A percentile compares a stretch with the other conserved stretches of the same genome.
Evolutionary conservation across 2,797 vertebrate genomes (phyloP).

Genomic region (Caiman crocodilus): DNA sequence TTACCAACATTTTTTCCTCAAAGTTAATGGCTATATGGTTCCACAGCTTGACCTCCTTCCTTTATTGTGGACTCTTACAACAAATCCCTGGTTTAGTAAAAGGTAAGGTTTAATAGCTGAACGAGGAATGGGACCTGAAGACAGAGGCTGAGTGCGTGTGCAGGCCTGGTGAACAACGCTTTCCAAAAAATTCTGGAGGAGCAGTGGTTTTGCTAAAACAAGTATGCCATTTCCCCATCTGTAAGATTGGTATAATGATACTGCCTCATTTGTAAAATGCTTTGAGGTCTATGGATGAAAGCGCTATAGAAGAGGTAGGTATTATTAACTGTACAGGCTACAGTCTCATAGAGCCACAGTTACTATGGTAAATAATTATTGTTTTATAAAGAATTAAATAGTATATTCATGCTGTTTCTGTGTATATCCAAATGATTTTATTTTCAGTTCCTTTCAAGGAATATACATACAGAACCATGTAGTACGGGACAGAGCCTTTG

Average conservation of each 20-base stretch:
- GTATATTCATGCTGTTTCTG: neutral
- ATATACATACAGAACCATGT: neutral
- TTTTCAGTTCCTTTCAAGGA: neutral
- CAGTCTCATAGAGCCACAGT: neutral
- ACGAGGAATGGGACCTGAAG: neutral
- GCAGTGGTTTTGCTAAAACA: neutral
- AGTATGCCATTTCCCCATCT: neutral
- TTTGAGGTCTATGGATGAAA: neutral
- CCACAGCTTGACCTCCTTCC: neutral
- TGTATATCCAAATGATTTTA: neutral
- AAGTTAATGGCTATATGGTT: neutral
- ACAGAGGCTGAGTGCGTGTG: neutral
- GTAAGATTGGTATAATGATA: neutral
- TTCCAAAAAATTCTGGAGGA: neutral
- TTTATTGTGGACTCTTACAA: neutral
- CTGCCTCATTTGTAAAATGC: neutral
- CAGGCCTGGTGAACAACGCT: neutral
- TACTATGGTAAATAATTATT: neutral
- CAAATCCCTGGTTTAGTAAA: neutral
- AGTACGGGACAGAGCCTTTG: conserved; percentile 13
- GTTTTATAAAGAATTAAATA: neutral
- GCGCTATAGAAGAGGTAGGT: neutral
- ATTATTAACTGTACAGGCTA: neutral
- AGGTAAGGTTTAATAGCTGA: neutral
- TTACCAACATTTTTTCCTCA: neutral